A percentile compares a stretch with the other conserved stretches of the same genome.
Evolutionary conservation across 2,888 invertebrate genomes (phyloP).

Genomic region (Girardia tigrina): DNA sequence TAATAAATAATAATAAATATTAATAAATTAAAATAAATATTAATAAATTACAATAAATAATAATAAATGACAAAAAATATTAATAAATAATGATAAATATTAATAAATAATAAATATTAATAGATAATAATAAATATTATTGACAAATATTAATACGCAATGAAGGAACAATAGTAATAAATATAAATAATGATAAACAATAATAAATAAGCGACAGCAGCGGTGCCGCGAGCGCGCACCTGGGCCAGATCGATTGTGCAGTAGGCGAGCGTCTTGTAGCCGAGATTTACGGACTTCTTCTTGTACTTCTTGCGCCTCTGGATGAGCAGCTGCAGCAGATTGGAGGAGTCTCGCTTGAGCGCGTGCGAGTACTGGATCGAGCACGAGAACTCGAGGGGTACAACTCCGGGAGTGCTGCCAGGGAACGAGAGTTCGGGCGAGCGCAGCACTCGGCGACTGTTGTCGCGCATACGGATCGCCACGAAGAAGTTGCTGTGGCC

Average conservation of each 20-base stretch:
- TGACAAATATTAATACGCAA: no score
- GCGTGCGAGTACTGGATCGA: conserved; percentile 75
- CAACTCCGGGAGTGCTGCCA: not conserved
- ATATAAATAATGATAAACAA: no score
- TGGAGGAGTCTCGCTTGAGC: conserved; percentile 79
- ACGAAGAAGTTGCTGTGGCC: conserved; percentile 28
- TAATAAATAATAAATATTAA: no score
- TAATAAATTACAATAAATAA: no score
- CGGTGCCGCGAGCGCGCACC: no score
- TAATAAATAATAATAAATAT: no score
- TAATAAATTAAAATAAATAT: no score
- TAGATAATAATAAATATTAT: no score
- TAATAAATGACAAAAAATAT: no score
- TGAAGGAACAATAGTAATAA: no score
- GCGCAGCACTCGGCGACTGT: conserved; percentile 27
- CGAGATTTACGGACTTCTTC: conserved; percentile 79
- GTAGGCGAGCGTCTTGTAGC: conserved; percentile 89
- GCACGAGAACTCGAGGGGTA: conserved; percentile 19
- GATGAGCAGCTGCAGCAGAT: conserved; percentile 80
- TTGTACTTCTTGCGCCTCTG: conserved; percentile 94
- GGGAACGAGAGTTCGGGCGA: conserved; percentile 25
- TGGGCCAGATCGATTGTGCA: conserved; percentile 88
- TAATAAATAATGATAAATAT: no score
- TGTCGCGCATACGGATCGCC: conserved; percentile 31
- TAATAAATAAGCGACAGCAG: no score